Conservation (phyloP, 2,797 vertebrate genomes). For the Tarsius wallacei region DNA sequence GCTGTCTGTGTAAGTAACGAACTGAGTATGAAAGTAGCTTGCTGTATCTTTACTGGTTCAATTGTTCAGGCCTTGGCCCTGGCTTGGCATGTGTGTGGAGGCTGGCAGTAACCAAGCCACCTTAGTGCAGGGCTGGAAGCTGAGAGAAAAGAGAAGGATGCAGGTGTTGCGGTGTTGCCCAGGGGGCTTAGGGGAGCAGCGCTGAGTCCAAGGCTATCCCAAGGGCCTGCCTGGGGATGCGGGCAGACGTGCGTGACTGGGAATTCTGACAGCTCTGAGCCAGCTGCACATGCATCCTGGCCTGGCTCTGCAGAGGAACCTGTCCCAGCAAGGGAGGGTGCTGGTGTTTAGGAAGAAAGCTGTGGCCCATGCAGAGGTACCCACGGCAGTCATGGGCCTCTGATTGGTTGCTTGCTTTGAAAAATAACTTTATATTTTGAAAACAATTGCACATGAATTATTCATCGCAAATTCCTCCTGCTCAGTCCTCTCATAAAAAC, state of each 20-base stretch:
- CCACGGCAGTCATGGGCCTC: neutral
- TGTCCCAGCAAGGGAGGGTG: rapidly evolving
- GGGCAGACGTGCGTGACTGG: neutral
- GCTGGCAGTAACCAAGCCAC: neutral
- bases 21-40: neutral
- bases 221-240: neutral
- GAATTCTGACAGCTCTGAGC: rapidly evolving
- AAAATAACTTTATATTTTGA: slow-evolving; percentile 76
- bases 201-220: neutral
- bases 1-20: neutral
- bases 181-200: rapidly evolving
- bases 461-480: slow-evolving; percentile 76
- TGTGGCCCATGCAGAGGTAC: neutral
- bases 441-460: slow-evolving; percentile 83
- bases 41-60: rapidly evolving
- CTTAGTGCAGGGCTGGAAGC: neutral
- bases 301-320: rapidly evolving
- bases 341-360: neutral
- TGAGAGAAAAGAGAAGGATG: rapidly evolving
- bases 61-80: neutral
- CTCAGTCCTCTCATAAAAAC: slow-evolving; percentile 71
- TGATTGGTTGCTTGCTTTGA: slow-evolving; percentile 35
- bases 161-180: neutral
- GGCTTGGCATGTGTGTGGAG: too few relatives aligned
- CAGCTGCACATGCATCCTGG: rapidly evolving